Evolutionary conservation across 2,113 vertebrate species (phyloP).

Genomic region (Athene cunicularia): DNA sequence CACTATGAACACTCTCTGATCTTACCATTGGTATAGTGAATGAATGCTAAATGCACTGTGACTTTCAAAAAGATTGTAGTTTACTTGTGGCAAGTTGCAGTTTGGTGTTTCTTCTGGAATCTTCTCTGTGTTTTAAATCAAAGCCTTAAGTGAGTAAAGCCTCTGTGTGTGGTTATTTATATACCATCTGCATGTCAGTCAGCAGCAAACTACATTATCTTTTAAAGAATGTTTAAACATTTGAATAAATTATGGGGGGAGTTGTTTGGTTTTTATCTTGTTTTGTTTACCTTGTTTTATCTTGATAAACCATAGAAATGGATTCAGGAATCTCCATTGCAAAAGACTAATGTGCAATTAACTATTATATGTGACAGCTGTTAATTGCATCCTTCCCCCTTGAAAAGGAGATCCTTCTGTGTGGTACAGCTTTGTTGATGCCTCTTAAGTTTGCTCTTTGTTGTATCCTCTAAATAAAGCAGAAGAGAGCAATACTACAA

Average conservation of each 20-base stretch:
- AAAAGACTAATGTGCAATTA: neutral
- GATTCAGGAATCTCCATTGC: neutral
- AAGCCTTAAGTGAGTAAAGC: neutral
- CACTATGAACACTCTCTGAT: neutral
- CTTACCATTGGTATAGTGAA: neutral
- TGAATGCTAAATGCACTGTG: neutral
- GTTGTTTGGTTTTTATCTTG: neutral
- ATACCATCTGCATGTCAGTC: neutral
- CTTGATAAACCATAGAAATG: constrained; percentile 5
- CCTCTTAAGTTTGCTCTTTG: neutral
- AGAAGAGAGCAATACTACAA: neutral
- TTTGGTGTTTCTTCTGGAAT: neutral
- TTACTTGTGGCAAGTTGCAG: neutral
- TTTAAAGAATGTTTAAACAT: neutral
- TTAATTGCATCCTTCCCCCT: neutral
- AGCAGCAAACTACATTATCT: neutral
- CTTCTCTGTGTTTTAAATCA: neutral
- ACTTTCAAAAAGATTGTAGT: neutral
- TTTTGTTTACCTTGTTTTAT: constrained; percentile 23
- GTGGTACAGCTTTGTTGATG: neutral
- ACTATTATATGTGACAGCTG: neutral
- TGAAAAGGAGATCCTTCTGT: neutral
- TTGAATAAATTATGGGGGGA: neutral
- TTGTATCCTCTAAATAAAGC: neutral
- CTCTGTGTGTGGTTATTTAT: neutral